Percentiles rank a stretch among this genome's conserved stretches.
These are phyloP conservation scores for Tiliacea aurago DNA, from an alignment of 2,888 invertebrate species.

Conservation along the genomic window DNA sequence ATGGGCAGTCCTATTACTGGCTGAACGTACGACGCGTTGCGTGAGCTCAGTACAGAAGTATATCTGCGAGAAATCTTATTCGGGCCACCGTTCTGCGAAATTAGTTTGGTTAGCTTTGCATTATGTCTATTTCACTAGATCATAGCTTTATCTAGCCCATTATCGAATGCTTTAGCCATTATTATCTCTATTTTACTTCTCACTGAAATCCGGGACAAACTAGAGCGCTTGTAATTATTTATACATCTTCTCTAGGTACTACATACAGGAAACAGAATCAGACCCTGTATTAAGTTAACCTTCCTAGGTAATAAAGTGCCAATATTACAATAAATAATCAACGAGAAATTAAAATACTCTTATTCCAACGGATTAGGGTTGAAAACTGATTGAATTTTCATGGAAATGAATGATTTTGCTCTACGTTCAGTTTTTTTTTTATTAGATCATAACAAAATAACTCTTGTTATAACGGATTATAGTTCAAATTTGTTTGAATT, in stretches of 20 bases:
- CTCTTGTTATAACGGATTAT: not conserved
- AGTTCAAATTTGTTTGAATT: slow-evolving; percentile 19
- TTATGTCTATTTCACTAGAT: too few species aligned
- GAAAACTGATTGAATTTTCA: slow-evolving; percentile 6
- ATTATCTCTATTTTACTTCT: not conserved
- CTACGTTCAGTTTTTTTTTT: slow-evolving; percentile 24
- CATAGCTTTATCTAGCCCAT: not conserved
- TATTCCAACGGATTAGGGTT: slow-evolving; percentile 16
- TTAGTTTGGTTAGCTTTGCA: not conserved
- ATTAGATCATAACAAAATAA: not conserved
- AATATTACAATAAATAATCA: slow-evolving; percentile 4
- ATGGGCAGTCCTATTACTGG: too few species aligned
- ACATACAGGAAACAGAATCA: slow-evolving; percentile 39
- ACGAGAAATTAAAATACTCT: not conserved
- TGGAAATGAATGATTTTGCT: slow-evolving; percentile 2
- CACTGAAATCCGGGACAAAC: not conserved
- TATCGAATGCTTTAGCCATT: not conserved
- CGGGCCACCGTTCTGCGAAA: not conserved
- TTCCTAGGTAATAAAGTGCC: slow-evolving; percentile 39
- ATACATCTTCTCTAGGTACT: slow-evolving; percentile 15
- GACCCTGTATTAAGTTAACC: slow-evolving; percentile 10
- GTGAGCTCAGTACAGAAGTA: too few species aligned
- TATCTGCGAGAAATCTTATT: too few species aligned
- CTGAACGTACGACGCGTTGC: too few species aligned
- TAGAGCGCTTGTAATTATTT: not conserved